Evolutionary conservation across 2,113 vertebrate genomes (phyloP), one percentile per base, ranked within the genome.

Genomic region (Dromaius novaehollandiae): DNA sequence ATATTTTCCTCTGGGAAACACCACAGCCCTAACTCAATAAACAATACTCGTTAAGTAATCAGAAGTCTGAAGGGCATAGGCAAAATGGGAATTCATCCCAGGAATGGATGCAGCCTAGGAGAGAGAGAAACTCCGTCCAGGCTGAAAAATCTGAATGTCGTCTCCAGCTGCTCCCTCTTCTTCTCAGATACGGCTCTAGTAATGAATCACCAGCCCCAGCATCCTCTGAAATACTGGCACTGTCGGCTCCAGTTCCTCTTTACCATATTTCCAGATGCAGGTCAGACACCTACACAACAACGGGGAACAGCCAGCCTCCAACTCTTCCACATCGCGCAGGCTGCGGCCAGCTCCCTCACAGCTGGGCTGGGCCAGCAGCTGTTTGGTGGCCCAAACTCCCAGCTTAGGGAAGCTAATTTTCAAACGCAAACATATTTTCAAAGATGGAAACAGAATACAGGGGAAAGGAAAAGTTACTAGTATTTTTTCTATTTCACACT

Each of bases 211-310:
- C 12, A 5, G 28, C 19, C 21, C n/a, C 2, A 0, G 50, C 24
- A 19, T n/a, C 12, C 36, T 50, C 42, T 48, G 66, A 76, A 69
- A 86, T 58, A 53, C 0, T 28, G 38, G 5, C 26, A 13, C 26
- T 5, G 2, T 40, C 63, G 22, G 36, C 73, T 70, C 64, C 55
- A 50, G n/a, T 51, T 90, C 55, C 53, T 36, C 20, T 68, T 85
- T 66, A 19, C 18, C 25, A 9, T 3, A 7, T 36, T 26, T 5
- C 40, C 51, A 20, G 7, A 0, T 2, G 34, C 42, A 88, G 66
- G 30, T 69, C 3, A 0, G 14, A 10, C 24, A 87, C 7, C 2
- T 4, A 55, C 48, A 15, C 1, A 0, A 15, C 1, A 0, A 44
- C 66, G 66, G 88, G 28, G 36, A 80, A 26, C 3, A 12, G 38